Conservation (phyloP, 2,888 invertebrate genomes). For the Dyspetes luteomarginatus region DNA sequence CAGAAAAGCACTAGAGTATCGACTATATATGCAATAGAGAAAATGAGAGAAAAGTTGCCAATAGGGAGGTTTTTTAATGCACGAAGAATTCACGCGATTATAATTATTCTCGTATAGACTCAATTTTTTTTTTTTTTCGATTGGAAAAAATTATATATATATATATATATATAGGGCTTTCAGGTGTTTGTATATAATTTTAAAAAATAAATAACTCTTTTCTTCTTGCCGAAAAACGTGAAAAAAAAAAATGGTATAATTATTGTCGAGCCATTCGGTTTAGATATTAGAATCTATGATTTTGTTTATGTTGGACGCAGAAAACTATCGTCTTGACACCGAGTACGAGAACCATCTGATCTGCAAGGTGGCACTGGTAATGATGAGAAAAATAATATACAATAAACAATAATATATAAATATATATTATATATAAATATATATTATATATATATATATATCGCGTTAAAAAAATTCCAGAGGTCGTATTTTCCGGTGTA, state of each 20-base stretch:
- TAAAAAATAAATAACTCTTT: slow-evolving; percentile 1
- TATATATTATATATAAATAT: slow-evolving; percentile 42
- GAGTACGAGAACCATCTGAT: slow-evolving; percentile 99
- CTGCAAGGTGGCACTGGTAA: slow-evolving; percentile 97
- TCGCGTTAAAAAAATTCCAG: background rate
- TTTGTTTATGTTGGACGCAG: slow-evolving; percentile 87
- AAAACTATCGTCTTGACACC: slow-evolving; percentile 98
- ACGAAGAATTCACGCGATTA: background rate
- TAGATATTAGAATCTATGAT: slow-evolving; percentile 78
- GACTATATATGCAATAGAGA: slow-evolving; percentile 42
- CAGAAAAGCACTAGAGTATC: slow-evolving; percentile 37
- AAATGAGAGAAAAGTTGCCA: slow-evolving; percentile 14
- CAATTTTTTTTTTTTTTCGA: too few relatives aligned
- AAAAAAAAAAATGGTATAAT: slow-evolving; percentile 5
- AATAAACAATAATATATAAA: slow-evolving; percentile 40
- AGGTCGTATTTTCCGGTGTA: too few relatives aligned
- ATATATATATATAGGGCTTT: slow-evolving; percentile 1
- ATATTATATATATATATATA: slow-evolving; percentile 11
- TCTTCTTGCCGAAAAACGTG: slow-evolving; percentile 15
- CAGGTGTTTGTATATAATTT: background rate
- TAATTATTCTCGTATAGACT: too few relatives aligned
- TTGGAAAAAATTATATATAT: background rate
- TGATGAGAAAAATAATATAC: slow-evolving; percentile 66
- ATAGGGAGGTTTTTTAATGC: slow-evolving; percentile 16
- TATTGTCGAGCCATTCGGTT: slow-evolving; percentile 54